phyloP scores from a whole-genome alignment of 2,888 invertebrate species.

The Phlogophora meticulosa region DNA sequence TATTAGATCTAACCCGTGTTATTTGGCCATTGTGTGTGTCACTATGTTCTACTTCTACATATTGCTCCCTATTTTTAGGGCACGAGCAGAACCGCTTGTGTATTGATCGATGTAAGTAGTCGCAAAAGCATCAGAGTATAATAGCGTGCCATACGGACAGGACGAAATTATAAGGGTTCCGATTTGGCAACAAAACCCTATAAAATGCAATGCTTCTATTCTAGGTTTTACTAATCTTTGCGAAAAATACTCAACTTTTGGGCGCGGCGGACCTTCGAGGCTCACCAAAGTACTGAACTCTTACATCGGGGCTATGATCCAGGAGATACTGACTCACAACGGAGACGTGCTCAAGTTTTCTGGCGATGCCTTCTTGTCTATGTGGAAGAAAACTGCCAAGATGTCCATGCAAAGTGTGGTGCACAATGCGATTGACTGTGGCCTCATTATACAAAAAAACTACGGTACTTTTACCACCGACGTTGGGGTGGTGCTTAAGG shows the following conservation, averaged over 20 bases:
- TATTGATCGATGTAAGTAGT: too few relatives aligned
- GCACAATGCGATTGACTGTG: slow-evolving; percentile 93
- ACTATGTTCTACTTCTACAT: too few relatives aligned
- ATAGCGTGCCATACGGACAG: too few relatives aligned
- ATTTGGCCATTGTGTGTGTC: too few relatives aligned
- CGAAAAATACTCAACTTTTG: slow-evolving; percentile 92
- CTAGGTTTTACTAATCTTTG: slow-evolving; percentile 92
- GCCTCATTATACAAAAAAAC: slow-evolving; percentile 92
- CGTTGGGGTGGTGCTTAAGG: slow-evolving; percentile 91
- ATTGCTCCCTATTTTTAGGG: too few relatives aligned
- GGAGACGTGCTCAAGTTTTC: slow-evolving; percentile 93
- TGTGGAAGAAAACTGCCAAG: slow-evolving; percentile 92
- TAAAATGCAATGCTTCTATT: slow-evolving; percentile 12
- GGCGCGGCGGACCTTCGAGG: slow-evolving; percentile 93
- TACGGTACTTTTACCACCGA: slow-evolving; percentile 92
- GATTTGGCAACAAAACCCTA: too few relatives aligned
- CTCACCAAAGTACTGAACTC: slow-evolving; percentile 93
- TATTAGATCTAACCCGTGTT: too few relatives aligned
- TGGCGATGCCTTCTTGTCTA: slow-evolving; percentile 92
- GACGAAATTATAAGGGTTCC: too few relatives aligned
- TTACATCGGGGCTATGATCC: slow-evolving; percentile 94
- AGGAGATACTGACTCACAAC: slow-evolving; percentile 92
- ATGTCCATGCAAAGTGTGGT: slow-evolving; percentile 91
- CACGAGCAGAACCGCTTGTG: too few relatives aligned
- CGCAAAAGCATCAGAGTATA: too few relatives aligned